Evolutionary conservation across 2,113 vertebrate genomes (phyloP), one percentile per base, ranked within the genome.

Genomic region (Vimba vimba): DNA sequence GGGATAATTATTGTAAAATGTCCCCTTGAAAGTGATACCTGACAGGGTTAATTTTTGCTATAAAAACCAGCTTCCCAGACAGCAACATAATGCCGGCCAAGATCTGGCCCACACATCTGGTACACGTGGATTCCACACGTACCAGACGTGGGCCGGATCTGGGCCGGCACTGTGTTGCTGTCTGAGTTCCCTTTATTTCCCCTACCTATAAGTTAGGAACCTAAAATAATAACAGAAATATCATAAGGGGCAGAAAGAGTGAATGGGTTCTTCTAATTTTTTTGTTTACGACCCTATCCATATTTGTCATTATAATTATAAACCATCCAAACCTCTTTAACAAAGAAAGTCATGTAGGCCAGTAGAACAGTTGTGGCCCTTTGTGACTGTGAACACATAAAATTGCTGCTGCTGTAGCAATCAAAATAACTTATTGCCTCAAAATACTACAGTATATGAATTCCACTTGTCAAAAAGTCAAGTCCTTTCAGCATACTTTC

Each of bases 401-500:
- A 89, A 90, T 82, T 79, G 66, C 64, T 68, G 52, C 36, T 69
- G 83, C 87, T 88, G 21, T 87, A 68, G 69, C 88, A 86, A 83
- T 75, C 64, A 30, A 87, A 86, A 91, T 87, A 23, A 88, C 74
- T 79, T 91, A 88, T 36, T 75, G 36, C 83, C 78, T 85, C 50
- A 66, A 68, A 69, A 68, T 52, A 85, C 52, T 19, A 73, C 69
- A 73, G 69, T 73, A 43, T 73, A 68, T 78, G 88, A 84, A 87
- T 64, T 33, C 50, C 84, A 64, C 27, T 86, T 33, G 13, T 43
- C 83, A 79, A 85, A 83, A 85, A 87, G 79, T 52, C 71, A 69
- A 81, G 78, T 81, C 27, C 66, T 83, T 80, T 87, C 85, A 91
- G 82, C 88, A 89, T 79, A 88, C 80, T 84, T 85, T 87, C 84